Base-by-base conservation (phyloP, 2,888 invertebrate species). In the Agriotes lineatus region DNA sequence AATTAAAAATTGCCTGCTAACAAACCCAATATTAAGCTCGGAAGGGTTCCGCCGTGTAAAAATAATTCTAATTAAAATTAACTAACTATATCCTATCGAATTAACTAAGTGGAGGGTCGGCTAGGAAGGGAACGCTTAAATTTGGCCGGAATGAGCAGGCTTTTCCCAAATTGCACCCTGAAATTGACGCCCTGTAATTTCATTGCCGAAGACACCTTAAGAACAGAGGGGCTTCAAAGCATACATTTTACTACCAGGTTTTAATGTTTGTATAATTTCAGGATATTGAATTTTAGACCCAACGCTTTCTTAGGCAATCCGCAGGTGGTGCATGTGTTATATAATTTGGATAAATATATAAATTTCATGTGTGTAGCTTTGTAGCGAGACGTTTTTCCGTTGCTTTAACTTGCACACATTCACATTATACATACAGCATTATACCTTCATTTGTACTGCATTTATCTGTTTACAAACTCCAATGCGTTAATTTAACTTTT, bases 141-240 rank as follows among this genome's bases (percentile, higher is more conserved):
- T 68, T 69, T 39, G 44, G 50, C 61, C 72, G 73, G 74, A 78
- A 80, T 78, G 79, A 80, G 80, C 80, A 79, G 79, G 78, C 80
- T 80, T 78, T 78, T 76, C 37, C 75, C 66, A 78, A 81, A 81
- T 81, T 82, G 79, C 80, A 74, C 76, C 75, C 78, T 78, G 76
- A 78, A 76, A 75, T 72, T 69, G 70, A 73, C 71, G 79, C 80
- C 82, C 81, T 82, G 80, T 82, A 82, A 82, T 82, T 82, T 82
- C 60, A 70, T 65, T 62, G 78, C 81, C 82, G 82, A 80, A 79
- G 77, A 74, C 75, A 75, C 75, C 70, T 77, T 75, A 76, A 78
- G 74, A 75, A 72, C 68, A 44, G 70, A 71, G 68, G 74, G 73
- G 67, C 70, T 5, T 71, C 67, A 63, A 68, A 57, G 57, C 42